A percentile compares a stretch with the other conserved stretches of the same genome.
phyloP scores from a whole-genome alignment of 2,888 invertebrate genomes.

The Epinotia bilunana region DNA sequence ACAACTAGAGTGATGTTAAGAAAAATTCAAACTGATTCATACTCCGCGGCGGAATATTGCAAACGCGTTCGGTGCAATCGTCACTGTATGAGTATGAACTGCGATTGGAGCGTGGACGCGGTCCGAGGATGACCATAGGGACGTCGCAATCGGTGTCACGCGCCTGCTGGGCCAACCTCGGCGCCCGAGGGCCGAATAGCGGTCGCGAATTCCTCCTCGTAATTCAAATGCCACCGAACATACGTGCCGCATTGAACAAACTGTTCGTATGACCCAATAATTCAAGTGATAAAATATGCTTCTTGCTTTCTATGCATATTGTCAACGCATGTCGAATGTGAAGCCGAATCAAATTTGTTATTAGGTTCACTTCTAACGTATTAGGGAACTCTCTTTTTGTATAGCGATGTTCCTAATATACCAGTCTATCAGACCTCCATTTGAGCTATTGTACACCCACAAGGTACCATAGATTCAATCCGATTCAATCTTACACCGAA shows the following conservation, averaged over 20 bases:
- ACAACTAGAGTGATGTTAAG: constrained; percentile 67
- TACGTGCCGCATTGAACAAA: constrained; percentile 77
- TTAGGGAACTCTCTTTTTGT: not conserved
- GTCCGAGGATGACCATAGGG: constrained; percentile 67
- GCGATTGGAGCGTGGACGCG: constrained; percentile 53
- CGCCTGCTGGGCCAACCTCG: constrained; percentile 62
- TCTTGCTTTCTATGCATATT: constrained; percentile 52
- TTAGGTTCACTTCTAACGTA: not conserved
- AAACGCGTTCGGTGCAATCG: constrained; percentile 71
- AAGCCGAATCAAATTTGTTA: constrained; percentile 36
- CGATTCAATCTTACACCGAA: not conserved
- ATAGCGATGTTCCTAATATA: not conserved
- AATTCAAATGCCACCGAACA: constrained; percentile 72
- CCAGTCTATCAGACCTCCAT: not conserved
- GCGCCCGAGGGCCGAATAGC: constrained; percentile 77
- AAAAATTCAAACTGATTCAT: constrained; percentile 76
- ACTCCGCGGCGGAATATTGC: constrained; percentile 69
- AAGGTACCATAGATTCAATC: not conserved
- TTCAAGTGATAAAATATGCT: constrained; percentile 63
- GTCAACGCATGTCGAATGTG: constrained; percentile 56
- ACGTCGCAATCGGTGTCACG: constrained; percentile 76
- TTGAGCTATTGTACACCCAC: not conserved
- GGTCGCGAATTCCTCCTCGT: constrained; percentile 83
- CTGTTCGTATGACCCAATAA: constrained; percentile 80
- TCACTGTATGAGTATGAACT: constrained; percentile 61